These are phyloP conservation scores for Cyphomyrmex costatus DNA, from an alignment of 1,140 invertebrate species.

Conservation along the genomic window DNA sequence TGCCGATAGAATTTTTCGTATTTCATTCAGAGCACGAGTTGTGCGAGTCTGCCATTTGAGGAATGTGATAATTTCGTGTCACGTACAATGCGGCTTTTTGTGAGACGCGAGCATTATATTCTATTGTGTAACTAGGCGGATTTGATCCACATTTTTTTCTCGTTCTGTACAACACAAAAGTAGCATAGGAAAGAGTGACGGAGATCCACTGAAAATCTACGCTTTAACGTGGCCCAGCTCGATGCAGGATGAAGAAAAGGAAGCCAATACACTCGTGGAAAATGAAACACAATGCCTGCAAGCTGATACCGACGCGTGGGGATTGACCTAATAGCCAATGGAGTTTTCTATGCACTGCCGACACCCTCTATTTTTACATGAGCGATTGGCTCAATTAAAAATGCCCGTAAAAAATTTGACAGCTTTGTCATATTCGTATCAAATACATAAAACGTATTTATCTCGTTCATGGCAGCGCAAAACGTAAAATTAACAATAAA, in stretches of 20 bases:
- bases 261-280: slow-evolving; percentile 61
- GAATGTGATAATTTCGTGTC: slow-evolving; percentile 47
- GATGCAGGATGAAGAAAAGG: slow-evolving; percentile 24
- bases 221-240: slow-evolving; percentile 52
- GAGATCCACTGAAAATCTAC: slow-evolving; percentile 59
- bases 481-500: neutral
- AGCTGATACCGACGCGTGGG: slow-evolving; percentile 50
- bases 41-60: slow-evolving; percentile 7
- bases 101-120: slow-evolving; percentile 17
- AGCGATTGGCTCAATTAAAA: slow-evolving; percentile 62
- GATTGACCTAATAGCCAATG: slow-evolving; percentile 64
- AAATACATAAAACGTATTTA: neutral
- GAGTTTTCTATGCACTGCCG: slow-evolving; percentile 26
- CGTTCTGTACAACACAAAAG: neutral
- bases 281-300: slow-evolving; percentile 65
- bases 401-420: slow-evolving; percentile 31
- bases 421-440: neutral
- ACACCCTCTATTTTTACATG: slow-evolving; percentile 31
- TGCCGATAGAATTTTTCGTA: slow-evolving; percentile 2
- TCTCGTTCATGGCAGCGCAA: neutral
- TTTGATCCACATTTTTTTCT: slow-evolving; percentile 62
- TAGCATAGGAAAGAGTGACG: slow-evolving; percentile 13
- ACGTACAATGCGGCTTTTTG: slow-evolving; percentile 40
- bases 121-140: slow-evolving; percentile 51
- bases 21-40: slow-evolving; percentile 18